phyloP scores from a whole-genome alignment of 2,797 vertebrate species.

The Cynodonichthys magdalenae region DNA sequence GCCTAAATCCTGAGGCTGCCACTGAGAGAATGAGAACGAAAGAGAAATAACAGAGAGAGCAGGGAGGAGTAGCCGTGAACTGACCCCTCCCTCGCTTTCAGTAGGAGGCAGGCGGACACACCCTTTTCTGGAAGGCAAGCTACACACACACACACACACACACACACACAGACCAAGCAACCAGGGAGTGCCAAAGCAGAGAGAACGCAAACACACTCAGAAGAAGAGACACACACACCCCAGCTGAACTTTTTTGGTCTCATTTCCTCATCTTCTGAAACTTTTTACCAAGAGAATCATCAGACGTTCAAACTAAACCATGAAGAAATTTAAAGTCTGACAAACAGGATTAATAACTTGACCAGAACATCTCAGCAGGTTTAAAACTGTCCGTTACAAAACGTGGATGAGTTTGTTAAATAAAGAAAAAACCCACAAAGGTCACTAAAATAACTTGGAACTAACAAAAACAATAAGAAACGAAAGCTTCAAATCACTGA shows the following conservation, averaged over 20 bases:
- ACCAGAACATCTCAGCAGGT: too few relatives aligned
- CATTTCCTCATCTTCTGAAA: too few relatives aligned
- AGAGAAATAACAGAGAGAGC: conserved; percentile 66
- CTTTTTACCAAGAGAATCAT: too few relatives aligned
- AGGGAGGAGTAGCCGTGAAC: conserved; percentile 77
- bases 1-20: conserved; percentile 65
- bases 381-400: too few relatives aligned
- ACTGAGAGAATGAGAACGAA: conserved; percentile 72
- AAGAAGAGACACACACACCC: conserved; percentile 10
- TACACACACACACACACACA: conserved; percentile 31
- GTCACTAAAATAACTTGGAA: too few relatives aligned
- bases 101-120: conserved; percentile 77
- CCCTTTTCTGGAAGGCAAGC: conserved; percentile 77
- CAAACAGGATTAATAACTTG: too few relatives aligned
- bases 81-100: conserved; percentile 79
- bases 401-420: too few relatives aligned
- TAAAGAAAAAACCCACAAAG: too few relatives aligned
- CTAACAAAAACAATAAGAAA: too few relatives aligned
- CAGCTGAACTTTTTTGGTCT: conserved; percentile 13
- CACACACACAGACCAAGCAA: conserved; percentile 24
- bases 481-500: too few relatives aligned
- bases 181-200: conserved; percentile 43
- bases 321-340: too few relatives aligned
- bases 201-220: conserved; percentile 21
- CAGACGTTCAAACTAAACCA: too few relatives aligned